Evolutionary conservation across 2,888 invertebrate genomes (phyloP).

Genomic region (Campoplex nolae): DNA sequence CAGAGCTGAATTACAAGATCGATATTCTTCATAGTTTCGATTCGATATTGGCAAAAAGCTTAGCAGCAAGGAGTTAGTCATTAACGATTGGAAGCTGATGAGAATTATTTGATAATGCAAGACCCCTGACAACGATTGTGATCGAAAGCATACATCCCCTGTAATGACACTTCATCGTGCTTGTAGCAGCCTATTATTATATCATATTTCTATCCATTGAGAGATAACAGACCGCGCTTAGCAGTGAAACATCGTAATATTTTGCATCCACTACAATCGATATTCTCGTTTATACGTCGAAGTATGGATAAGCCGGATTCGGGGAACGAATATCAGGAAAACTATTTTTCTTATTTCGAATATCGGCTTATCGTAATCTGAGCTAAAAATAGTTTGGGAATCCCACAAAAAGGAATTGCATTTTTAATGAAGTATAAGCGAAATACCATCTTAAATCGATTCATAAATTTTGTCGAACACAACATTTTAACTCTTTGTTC

Average conservation of each 20-base stretch:
- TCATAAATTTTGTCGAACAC: background rate
- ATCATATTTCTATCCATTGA: slow-evolving; percentile 5
- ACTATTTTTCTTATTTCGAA: slow-evolving; percentile 23
- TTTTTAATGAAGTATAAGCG: background rate
- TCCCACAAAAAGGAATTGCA: background rate
- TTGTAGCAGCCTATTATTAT: slow-evolving; percentile 15
- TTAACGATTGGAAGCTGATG: slow-evolving; percentile 1
- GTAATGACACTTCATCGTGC: slow-evolving; percentile 7
- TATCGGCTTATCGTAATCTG: slow-evolving; percentile 27
- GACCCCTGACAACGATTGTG: slow-evolving; percentile 1
- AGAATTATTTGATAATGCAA: slow-evolving; percentile 27
- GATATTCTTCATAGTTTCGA: background rate
- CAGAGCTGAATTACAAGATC: background rate
- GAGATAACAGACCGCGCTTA: slow-evolving; percentile 26
- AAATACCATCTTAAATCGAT: background rate
- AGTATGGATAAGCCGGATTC: slow-evolving; percentile 28
- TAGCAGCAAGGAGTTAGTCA: background rate
- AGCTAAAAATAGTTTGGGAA: slow-evolving; percentile 33
- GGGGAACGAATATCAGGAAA: background rate
- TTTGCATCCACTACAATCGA: slow-evolving; percentile 25
- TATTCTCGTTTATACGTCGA: slow-evolving; percentile 12
- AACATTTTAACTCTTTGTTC: background rate
- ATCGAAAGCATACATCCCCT: slow-evolving; percentile 4
- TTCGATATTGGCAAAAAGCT: slow-evolving; percentile 1
- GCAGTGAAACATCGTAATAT: slow-evolving; percentile 22